A percentile compares a stretch with the other conserved stretches of the same genome.
Conservation (phyloP, 2,797 vertebrate species). For the Sciaenops ocellatus region DNA sequence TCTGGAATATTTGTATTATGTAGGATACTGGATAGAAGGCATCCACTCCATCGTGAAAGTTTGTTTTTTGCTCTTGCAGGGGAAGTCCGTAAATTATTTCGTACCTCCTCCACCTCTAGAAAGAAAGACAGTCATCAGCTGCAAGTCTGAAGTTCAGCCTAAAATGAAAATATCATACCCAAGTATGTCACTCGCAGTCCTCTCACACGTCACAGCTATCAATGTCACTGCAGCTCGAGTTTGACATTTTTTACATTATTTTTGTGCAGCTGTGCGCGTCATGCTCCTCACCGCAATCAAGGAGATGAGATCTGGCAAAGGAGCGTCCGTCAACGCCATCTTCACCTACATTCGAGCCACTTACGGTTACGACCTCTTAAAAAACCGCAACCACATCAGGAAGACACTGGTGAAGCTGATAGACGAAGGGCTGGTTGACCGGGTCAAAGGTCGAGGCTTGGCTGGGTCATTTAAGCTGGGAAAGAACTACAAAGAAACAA, state of each 20-base stretch:
- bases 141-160: slow-evolving; percentile 85
- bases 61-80: slow-evolving; percentile 83
- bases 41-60: not conserved
- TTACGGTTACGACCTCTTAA: slow-evolving; percentile 92
- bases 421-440: slow-evolving; percentile 90
- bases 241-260: not conserved
- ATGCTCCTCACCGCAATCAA: slow-evolving; percentile 95
- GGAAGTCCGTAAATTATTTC: slow-evolving; percentile 95
- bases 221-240: not conserved
- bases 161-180: slow-evolving; percentile 93
- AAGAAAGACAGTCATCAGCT: slow-evolving; percentile 77
- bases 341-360: slow-evolving; percentile 92
- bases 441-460: slow-evolving; percentile 96
- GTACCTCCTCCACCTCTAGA: slow-evolving; percentile 91
- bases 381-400: slow-evolving; percentile 92
- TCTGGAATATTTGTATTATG: not conserved
- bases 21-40: not conserved
- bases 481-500: slow-evolving; percentile 94
- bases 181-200: slow-evolving; percentile 82
- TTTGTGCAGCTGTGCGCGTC: slow-evolving; percentile 89
- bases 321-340: slow-evolving; percentile 92
- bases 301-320: slow-evolving; percentile 93
- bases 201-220: slow-evolving; percentile 4
- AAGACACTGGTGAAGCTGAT: slow-evolving; percentile 92
- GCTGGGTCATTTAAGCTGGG: slow-evolving; percentile 95